Conservation (phyloP, 2,113 vertebrate genomes). For the Oxyura jamaicensis region DNA sequence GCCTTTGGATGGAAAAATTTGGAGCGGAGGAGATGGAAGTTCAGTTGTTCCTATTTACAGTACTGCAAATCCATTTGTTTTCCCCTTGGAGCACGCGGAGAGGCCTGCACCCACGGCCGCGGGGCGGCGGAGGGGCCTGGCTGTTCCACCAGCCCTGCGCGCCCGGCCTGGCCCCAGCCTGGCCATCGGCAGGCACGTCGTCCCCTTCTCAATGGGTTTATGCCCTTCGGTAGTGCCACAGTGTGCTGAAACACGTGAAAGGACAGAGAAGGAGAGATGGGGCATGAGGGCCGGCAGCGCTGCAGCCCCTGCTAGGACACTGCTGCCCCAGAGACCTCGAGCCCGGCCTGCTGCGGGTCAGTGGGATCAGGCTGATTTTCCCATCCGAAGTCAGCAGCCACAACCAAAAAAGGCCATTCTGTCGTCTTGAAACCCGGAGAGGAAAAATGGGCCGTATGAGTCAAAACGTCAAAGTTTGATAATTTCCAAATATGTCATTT, state of each 20-base stretch:
- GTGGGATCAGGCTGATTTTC: neutral
- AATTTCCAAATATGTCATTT: neutral
- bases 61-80: conserved; percentile 52
- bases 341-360: accelerated
- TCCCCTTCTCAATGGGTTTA: neutral
- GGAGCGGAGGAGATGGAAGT: conserved; percentile 54
- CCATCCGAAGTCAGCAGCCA: neutral
- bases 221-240: neutral
- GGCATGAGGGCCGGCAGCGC: neutral
- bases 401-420: neutral
- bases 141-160: neutral
- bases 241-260: accelerated
- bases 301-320: neutral
- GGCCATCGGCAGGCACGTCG: accelerated
- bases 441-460: neutral
- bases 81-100: neutral
- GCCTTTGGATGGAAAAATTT: conserved; percentile 74
- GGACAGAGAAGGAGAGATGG: neutral
- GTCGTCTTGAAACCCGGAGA: neutral
- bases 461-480: neutral
- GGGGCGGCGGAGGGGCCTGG: neutral
- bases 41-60: conserved; percentile 73
- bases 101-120: neutral
- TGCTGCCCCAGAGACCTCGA: neutral
- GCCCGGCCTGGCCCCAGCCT: neutral